Conservation (phyloP, 2,797 vertebrate species). For the Prionace glauca region DNA sequence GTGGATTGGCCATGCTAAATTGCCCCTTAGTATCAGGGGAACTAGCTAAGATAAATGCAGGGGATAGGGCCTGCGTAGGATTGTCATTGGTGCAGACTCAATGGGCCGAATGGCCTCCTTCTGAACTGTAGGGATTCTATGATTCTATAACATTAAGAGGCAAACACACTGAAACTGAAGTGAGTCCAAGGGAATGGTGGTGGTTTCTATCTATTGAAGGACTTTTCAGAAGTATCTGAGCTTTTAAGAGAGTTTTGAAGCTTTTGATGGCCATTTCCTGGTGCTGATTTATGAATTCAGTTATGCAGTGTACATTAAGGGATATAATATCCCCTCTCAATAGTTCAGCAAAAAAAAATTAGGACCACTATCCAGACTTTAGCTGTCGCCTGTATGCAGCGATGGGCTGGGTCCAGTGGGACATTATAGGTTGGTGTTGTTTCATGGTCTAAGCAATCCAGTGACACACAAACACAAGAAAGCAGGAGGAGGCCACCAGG, state of each 20-base stretch:
- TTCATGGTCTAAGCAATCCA: not conserved
- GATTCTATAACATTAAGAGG: not conserved
- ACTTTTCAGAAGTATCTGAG: not conserved
- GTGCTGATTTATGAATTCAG: not conserved
- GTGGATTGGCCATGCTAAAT: too few species aligned
- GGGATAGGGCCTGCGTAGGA: too few species aligned
- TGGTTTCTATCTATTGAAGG: not conserved
- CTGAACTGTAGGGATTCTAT: too few species aligned
- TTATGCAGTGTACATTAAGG: not conserved
- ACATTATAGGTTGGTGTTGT: not conserved
- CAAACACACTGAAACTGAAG: not conserved
- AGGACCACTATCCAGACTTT: not conserved
- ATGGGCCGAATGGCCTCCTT: too few species aligned
- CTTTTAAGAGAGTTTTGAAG: not conserved
- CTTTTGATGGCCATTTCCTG: not conserved
- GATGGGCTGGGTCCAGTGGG: not conserved
- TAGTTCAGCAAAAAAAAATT: not conserved
- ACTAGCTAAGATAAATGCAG: too few species aligned
- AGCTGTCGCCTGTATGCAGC: not conserved
- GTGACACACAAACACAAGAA: not conserved
- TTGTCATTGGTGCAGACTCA: too few species aligned
- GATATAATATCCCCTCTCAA: not conserved
- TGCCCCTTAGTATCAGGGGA: too few species aligned
- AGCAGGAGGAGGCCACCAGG: too few species aligned
- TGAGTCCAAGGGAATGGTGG: not conserved